Base-by-base conservation (phyloP, 1,140 invertebrate genomes). In the Anastatus disparis region DNA sequence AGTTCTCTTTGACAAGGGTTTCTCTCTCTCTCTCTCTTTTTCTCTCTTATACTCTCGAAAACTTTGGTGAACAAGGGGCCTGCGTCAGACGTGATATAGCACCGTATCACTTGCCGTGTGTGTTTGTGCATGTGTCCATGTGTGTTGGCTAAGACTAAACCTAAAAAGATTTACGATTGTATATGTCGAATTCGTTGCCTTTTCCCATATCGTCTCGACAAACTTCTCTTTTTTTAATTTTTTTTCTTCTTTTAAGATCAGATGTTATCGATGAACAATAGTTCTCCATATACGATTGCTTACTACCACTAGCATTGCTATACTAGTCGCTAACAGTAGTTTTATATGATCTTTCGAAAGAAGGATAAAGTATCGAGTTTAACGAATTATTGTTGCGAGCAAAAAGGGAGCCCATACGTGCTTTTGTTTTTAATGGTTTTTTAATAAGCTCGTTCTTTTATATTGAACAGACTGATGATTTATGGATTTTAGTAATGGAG, bases 61-160 rank as follows among this genome's bases (percentile, higher is more conserved):
- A 61, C 29, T 61, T 61, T 50, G 22, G 27, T 48, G 42, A 24
- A 59, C 17, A 8, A 31, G 22, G n/a, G 20, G 50, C 6, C 59
- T 44, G 38, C 26, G 24, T 44, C 35, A 53, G 53, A 61, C 46
- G 67, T 70, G 67, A 70, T 55, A 61, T 63, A 70, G 59, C 31
- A 48, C 31, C 38, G 48, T 46, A 63, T 70, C 58, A 46, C 58
- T n/a, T 15, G 26, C 29, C 31, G 20, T n/a, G 22, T n/a, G n/a
- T n/a, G n/a, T n/a, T n/a, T n/a, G n/a, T n/a, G n/a, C n/a, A n/a
- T n/a, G n/a, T n/a, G n/a, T n/a, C n/a, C n/a, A n/a, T n/a, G n/a
- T n/a, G n/a, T n/a, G n/a, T n/a, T n/a, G n/a, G n/a, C n/a, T n/a
- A n/a, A n/a, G n/a, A n/a, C n/a, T n/a, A n/a, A n/a, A n/a, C n/a